A percentile compares a stretch with the other conserved stretches of the same genome.
Conservation (phyloP, 2,797 vertebrate species). For the Margarornis squamiger region DNA sequence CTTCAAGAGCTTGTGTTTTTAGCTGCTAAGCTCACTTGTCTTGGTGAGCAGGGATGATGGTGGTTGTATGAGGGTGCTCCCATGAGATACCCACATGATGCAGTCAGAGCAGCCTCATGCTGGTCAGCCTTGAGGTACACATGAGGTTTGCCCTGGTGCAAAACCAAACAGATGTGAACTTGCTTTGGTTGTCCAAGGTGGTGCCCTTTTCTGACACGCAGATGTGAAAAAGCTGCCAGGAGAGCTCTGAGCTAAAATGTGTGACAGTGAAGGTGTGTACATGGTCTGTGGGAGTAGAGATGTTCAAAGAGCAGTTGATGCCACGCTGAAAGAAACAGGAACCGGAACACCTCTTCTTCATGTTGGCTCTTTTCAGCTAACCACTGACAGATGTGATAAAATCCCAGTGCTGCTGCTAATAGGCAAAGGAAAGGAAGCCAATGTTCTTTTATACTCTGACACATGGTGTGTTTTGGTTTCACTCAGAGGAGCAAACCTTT, state of each 20-base stretch:
- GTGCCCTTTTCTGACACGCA: not conserved
- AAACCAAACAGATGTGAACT: not conserved
- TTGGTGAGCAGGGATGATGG: not conserved
- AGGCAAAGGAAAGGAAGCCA: slow-evolving; percentile 18
- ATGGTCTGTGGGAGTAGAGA: not conserved
- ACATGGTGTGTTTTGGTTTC: not conserved
- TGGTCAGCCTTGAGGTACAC: not conserved
- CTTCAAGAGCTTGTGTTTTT: not conserved
- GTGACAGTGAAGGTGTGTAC: not conserved
- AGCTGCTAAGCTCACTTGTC: accelerated
- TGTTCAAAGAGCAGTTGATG: not conserved
- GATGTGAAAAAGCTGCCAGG: not conserved
- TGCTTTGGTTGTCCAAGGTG: not conserved
- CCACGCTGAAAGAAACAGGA: not conserved
- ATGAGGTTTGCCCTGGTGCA: accelerated
- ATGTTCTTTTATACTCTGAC: not conserved
- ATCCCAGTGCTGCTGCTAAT: slow-evolving; percentile 8
- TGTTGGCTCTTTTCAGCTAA: slow-evolving; percentile 20
- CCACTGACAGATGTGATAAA: slow-evolving; percentile 16
- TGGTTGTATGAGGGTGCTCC: not conserved
- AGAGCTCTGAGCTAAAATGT: not conserved
- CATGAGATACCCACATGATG: not conserved
- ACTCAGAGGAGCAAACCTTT: slow-evolving; percentile 16
- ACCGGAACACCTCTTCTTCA: not conserved
- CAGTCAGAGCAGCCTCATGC: not conserved